Evolutionary conservation across 2,888 invertebrate species (phyloP).

Genomic region (Cotesia congregata): DNA sequence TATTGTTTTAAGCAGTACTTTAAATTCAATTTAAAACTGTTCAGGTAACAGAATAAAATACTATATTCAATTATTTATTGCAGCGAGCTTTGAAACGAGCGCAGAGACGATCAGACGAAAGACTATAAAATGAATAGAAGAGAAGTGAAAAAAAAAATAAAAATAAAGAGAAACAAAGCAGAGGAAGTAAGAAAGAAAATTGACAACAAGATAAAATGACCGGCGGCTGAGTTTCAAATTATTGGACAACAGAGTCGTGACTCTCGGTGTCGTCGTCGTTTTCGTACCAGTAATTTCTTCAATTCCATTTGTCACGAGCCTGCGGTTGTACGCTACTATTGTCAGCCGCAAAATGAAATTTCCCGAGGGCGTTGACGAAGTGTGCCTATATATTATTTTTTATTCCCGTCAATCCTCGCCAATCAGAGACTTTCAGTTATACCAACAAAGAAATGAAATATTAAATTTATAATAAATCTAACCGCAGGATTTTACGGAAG

Average conservation of each 20-base stretch:
- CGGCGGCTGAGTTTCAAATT: constrained; percentile 55
- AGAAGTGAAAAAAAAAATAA: not conserved
- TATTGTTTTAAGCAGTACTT: not conserved
- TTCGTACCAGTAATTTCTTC: constrained; percentile 51
- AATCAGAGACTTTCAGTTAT: constrained; percentile 11
- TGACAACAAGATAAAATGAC: constrained; percentile 45
- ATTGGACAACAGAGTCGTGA: constrained; percentile 52
- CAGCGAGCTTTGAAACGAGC: not conserved
- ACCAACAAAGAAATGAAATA: not conserved
- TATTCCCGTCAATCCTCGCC: not conserved
- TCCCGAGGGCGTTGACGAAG: constrained; percentile 25
- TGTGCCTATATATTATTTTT: constrained; percentile 21
- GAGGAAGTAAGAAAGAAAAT: constrained; percentile 25
- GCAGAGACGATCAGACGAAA: not conserved
- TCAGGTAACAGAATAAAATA: not conserved
- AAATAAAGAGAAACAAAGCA: constrained; percentile 22
- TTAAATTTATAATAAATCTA: not conserved
- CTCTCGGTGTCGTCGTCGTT: constrained; percentile 38
- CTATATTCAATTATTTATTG: not conserved
- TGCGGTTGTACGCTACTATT: constrained; percentile 43
- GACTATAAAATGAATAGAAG: not conserved
- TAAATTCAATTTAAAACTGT: not conserved
- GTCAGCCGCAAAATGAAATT: constrained; percentile 53
- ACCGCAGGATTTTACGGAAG: constrained; percentile 13
- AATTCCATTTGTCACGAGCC: constrained; percentile 63